These are phyloP conservation scores for Spicauda simplicius DNA, from an alignment of 2,888 invertebrate species.

Conservation along the genomic window DNA sequence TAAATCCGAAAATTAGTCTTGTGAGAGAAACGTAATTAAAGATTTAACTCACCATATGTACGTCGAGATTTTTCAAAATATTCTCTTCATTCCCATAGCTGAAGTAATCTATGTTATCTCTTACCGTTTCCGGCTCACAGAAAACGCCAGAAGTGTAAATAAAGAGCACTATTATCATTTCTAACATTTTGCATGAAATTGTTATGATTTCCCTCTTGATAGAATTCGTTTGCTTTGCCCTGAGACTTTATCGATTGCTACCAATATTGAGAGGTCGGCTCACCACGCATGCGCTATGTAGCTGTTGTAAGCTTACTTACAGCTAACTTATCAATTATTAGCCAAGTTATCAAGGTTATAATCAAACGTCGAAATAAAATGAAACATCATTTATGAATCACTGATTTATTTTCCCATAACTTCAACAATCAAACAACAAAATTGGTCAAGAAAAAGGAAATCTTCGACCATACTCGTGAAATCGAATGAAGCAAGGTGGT, in stretches of 20 bases:
- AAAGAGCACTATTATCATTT: slow-evolving; percentile 55
- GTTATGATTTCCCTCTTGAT: slow-evolving; percentile 61
- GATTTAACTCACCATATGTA: slow-evolving; percentile 66
- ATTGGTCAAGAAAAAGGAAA: slow-evolving; percentile 54
- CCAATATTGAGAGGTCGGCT: slow-evolving; percentile 40
- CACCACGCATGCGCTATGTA: slow-evolving; percentile 68
- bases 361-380: slow-evolving; percentile 42
- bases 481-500: slow-evolving; percentile 39
- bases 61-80: slow-evolving; percentile 68
- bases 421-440: slow-evolving; percentile 59
- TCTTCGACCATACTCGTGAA: slow-evolving; percentile 42
- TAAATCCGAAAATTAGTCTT: background rate
- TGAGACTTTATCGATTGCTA: slow-evolving; percentile 68
- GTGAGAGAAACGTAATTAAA: slow-evolving; percentile 3
- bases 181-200: slow-evolving; percentile 65
- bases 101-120: slow-evolving; percentile 78
- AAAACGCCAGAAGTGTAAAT: slow-evolving; percentile 53
- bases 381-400: slow-evolving; percentile 58
- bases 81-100: slow-evolving; percentile 75
- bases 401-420: slow-evolving; percentile 64
- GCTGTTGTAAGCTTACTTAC: slow-evolving; percentile 31
- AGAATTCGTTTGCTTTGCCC: slow-evolving; percentile 55
- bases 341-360: slow-evolving; percentile 60
- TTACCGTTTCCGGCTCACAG: slow-evolving; percentile 77
- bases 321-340: slow-evolving; percentile 45